Evolutionary conservation across 2,797 vertebrate species (phyloP), one percentile per base, ranked within the genome.

Genomic region (Myripristis jacobus): DNA sequence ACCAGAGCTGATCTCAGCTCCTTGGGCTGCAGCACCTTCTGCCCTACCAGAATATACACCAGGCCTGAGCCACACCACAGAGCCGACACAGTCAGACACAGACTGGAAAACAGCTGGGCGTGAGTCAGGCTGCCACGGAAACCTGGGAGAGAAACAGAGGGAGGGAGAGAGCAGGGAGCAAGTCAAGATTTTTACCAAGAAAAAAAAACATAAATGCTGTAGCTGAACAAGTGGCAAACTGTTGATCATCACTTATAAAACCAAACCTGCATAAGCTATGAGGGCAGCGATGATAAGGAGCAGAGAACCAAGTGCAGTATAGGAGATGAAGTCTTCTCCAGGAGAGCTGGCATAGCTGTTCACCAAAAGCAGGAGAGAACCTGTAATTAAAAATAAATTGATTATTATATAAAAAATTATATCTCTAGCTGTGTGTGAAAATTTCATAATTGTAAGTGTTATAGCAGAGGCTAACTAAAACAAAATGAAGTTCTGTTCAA

Each of bases 51-150:
- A 71, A 96, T 86, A 54, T 95, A 83, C 54, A 95, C 80, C 46
- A 94, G 84, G 48, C 96, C 95, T 0, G 94, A 94, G 54, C 93
- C 91, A 0, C 91, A 94, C 96, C 96, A 97, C 58, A 96, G 88
- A 9, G 88, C 92, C 0, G 96, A 95, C 52, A 96, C 53, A 0
- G 94, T 95, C 83, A 97, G 90, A 85, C 92, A 96, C 70, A 97
- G 85, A 36, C 78, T 54, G 18, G 92, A 85, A 73, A 94, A 94
- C n/a, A 96, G 62, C 11, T 84, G 86, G 51, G 77, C 67, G 0
- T 87, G 85, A 60, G 90, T 87, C 63, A 85, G 80, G 79, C 87
- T 93, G 53, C 87, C 93, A 52, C 75, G 38, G 43, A 96, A 74
- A 62, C 95, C 96, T 97, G 65, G 5, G 44, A 71, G 38, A 73